Percentiles rank a stretch among this genome's conserved stretches.
Evolutionary conservation across 1,140 invertebrate genomes (phyloP).

Genomic region (Procambarus virginalis): DNA sequence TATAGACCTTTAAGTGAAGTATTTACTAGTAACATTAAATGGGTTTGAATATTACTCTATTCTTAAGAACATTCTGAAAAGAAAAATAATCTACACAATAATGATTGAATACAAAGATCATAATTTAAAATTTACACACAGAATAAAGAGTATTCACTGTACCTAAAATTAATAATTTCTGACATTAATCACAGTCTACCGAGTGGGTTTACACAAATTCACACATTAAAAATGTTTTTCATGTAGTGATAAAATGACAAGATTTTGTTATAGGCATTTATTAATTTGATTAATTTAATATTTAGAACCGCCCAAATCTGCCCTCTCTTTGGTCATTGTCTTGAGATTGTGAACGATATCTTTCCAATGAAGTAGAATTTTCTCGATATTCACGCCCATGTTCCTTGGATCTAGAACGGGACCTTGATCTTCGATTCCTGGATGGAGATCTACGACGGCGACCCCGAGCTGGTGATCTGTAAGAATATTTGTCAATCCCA

Average conservation of each 20-base stretch:
- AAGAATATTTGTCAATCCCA: constrained; percentile 4
- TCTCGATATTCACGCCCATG: constrained; percentile 27
- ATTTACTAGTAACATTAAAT: no score
- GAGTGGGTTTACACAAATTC: no score
- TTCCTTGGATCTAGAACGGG: constrained; percentile 22
- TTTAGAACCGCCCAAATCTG: constrained; percentile 39
- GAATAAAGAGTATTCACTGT: not conserved
- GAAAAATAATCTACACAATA: no score
- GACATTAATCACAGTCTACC: not conserved
- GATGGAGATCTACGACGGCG: constrained; percentile 29
- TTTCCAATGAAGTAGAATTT: constrained; percentile 17
- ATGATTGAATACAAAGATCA: no score
- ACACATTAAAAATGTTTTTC: no score
- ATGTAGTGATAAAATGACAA: no score
- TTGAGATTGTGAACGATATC: constrained; percentile 24
- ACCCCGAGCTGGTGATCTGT: constrained; percentile 6
- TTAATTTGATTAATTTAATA: not conserved
- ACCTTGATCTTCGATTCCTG: constrained; percentile 22
- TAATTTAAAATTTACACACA: no score
- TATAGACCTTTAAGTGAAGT: no score
- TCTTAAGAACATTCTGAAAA: no score
- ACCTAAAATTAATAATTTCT: not conserved
- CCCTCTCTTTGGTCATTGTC: constrained; percentile 46
- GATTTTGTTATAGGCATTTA: no score
- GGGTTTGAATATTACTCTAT: no score